These are phyloP conservation scores for Novumbra hubbsi DNA, from an alignment of 2,797 vertebrate genomes.

Conservation along the genomic window DNA sequence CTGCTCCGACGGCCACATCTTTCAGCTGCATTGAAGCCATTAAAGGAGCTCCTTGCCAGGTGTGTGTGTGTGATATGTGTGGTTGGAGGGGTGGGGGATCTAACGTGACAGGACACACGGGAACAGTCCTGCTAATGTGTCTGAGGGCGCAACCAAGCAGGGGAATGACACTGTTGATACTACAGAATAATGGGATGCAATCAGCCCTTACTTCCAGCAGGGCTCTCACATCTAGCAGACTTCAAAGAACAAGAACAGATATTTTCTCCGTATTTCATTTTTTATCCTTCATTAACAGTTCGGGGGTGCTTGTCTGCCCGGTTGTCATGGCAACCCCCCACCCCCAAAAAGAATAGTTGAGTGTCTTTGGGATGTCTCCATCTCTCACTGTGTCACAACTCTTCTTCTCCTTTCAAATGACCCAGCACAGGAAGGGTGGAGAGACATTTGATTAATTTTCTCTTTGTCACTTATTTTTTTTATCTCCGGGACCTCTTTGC, in stretches of 20 bases:
- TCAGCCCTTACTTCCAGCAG: slow-evolving; percentile 42
- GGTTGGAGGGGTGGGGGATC: neutral
- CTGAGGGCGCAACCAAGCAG: slow-evolving; percentile 11
- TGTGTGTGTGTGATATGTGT: neutral
- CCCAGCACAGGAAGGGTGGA: no score
- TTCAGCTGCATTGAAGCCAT: neutral
- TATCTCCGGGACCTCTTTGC: neutral
- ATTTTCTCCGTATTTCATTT: slow-evolving; percentile 20
- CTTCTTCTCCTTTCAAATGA: neutral
- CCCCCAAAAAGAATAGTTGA: slow-evolving; percentile 29
- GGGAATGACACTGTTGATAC: slow-evolving; percentile 19
- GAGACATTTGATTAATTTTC: slow-evolving; percentile 15
- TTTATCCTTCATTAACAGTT: slow-evolving; percentile 15
- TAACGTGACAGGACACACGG: neutral
- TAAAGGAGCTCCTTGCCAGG: neutral
- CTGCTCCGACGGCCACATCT: neutral
- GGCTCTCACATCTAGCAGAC: slow-evolving; percentile 26
- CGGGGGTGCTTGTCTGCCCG: slow-evolving; percentile 20
- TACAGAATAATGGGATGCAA: slow-evolving; percentile 40
- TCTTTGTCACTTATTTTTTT: neutral
- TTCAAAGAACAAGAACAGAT: slow-evolving; percentile 28
- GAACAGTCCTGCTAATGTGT: slow-evolving; percentile 16
- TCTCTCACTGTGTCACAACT: slow-evolving; percentile 13
- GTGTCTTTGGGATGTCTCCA: slow-evolving; percentile 34
- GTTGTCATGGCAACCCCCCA: slow-evolving; percentile 48